Evolutionary conservation across 23 tunicate genomes (phyloP).

Genomic region (Styela plicata): DNA sequence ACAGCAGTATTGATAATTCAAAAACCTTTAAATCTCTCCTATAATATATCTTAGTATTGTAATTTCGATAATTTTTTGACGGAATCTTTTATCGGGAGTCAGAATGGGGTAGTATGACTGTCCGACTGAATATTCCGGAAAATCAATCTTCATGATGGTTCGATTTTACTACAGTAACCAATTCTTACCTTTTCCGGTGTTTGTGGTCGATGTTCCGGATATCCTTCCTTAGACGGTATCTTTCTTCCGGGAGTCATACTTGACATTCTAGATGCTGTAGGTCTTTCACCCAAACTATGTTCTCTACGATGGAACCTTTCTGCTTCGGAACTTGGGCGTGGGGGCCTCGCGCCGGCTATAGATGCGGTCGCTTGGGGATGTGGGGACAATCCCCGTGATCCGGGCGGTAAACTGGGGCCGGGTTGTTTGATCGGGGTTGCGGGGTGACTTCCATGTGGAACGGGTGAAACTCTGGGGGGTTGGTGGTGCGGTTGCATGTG

Average conservation of each 20-base stretch:
- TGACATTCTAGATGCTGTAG: constrained; percentile 1
- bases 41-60: no score
- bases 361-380: constrained; percentile 15
- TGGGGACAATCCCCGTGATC: constrained; percentile 14
- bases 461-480: constrained; percentile 1
- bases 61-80: no score
- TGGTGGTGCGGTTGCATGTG: not conserved
- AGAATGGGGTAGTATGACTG: no score
- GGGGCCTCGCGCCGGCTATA: constrained; percentile 4
- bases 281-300: constrained; percentile 19
- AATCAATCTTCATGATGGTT: no score
- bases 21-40: no score
- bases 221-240: not conserved
- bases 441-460: not conserved
- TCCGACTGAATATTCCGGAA: no score
- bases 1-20: no score
- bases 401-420: not conserved
- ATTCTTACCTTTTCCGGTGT: constrained; percentile 31
- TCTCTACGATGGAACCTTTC: constrained; percentile 23
- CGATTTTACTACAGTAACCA: no score
- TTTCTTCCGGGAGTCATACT: constrained; percentile 10
- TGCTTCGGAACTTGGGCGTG: constrained; percentile 22
- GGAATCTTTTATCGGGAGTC: no score
- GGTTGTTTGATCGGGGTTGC: not conserved
- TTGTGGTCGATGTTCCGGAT: constrained; percentile 3